Percentiles rank a stretch among this genome's conserved stretches.
Evolutionary conservation across 2,888 invertebrate species (phyloP).

Genomic region (Drosophila anceps): DNA sequence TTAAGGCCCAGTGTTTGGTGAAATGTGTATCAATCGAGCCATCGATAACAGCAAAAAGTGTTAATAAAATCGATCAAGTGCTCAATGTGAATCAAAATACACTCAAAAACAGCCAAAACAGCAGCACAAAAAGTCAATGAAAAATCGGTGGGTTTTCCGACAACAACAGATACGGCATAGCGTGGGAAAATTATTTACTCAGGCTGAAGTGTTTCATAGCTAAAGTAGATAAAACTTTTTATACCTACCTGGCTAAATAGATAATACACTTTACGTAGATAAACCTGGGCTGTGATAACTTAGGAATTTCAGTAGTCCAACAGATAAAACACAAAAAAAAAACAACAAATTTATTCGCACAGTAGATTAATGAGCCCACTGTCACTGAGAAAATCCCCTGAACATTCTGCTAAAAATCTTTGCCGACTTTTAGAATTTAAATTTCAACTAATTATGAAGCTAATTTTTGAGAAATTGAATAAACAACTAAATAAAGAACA

Average conservation of each 20-base stretch:
- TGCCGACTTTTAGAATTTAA: conserved; percentile 50
- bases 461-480: conserved; percentile 54
- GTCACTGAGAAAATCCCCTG: conserved; percentile 54
- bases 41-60: conserved; percentile 37
- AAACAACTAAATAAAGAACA: conserved; percentile 39
- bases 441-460: conserved; percentile 71
- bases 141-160: conserved; percentile 47
- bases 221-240: conserved; percentile 18
- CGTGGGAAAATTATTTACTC: conserved; percentile 74
- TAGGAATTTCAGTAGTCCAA: conserved; percentile 42
- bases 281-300: conserved; percentile 27
- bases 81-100: conserved; percentile 34
- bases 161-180: conserved; percentile 55
- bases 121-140: conserved; percentile 56
- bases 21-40: conserved; percentile 10
- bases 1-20: background rate
- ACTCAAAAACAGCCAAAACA: conserved; percentile 10
- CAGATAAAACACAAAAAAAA: conserved; percentile 35
- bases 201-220: conserved; percentile 11
- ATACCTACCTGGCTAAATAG: conserved; percentile 26
- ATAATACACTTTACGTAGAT: conserved; percentile 39
- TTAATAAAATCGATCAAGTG: conserved; percentile 38
- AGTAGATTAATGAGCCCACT: conserved; percentile 52
- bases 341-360: conserved; percentile 3
- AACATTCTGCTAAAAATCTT: conserved; percentile 37